A percentile compares a stretch with the other conserved stretches of the same genome.
Evolutionary conservation across 2,113 vertebrate species (phyloP).

Genomic region (Oncorhynchus clarkii): DNA sequence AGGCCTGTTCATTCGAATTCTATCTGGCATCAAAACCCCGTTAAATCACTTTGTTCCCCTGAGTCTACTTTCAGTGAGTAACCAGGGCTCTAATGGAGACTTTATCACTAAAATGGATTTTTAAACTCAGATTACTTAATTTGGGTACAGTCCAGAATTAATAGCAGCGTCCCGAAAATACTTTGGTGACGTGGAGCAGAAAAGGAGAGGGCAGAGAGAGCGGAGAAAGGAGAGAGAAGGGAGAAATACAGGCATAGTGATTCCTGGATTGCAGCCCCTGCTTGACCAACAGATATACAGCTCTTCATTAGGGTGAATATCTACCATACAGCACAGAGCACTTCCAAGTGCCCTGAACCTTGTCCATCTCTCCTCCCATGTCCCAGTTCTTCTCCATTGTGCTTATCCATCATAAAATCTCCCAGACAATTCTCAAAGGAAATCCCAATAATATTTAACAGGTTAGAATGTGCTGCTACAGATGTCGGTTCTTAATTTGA

Average conservation of each 20-base stretch:
- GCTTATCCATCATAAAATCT: background rate
- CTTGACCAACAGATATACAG: background rate
- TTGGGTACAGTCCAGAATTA: background rate
- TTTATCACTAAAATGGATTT: constrained; percentile 10
- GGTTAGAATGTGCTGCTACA: background rate
- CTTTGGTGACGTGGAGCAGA: background rate
- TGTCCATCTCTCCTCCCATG: background rate
- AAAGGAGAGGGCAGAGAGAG: background rate
- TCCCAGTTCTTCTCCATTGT: background rate
- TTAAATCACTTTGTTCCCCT: constrained; percentile 17
- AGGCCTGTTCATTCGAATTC: constrained; percentile 8
- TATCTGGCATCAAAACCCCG: constrained; percentile 7
- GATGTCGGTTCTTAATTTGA: no score
- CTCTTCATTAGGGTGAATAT: background rate
- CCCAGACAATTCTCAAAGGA: background rate
- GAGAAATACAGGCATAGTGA: background rate
- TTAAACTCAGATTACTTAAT: constrained; percentile 8
- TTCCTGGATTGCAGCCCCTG: background rate
- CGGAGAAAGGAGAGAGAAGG: background rate
- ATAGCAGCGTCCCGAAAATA: constrained; percentile 7
- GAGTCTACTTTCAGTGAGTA: constrained; percentile 6
- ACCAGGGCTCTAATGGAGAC: constrained; percentile 1
- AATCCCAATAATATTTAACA: constrained; percentile 7
- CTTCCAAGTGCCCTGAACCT: background rate
- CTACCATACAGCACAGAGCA: background rate